Base-by-base conservation (phyloP, 1,140 invertebrate genomes). In the Drosophila eugracilis region DNA sequence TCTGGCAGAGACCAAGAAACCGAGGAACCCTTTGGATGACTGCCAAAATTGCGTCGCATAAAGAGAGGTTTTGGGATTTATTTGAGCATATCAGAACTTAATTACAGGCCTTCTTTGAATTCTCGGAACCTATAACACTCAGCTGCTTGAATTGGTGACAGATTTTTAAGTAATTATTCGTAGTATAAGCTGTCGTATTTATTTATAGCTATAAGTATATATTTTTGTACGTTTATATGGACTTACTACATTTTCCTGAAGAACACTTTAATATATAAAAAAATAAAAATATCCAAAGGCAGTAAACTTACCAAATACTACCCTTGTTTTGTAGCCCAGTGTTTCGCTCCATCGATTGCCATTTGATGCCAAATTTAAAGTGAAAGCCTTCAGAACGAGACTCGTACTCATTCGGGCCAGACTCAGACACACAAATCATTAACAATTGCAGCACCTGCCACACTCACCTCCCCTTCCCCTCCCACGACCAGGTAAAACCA, bases 371-470 rank as follows among this genome's bases (percentile, higher is more conserved):
- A 19, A 22, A 28, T 28, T 15, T 19, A 50, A 59, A 81, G 66
- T 66, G 53, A 81, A 80, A 81, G 42, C 58, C 44, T 14, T 32
- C 34, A 6, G 7, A 41, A 4, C 4, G 6, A 26, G 15, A 9
- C 59, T 4, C 36, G 42, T 19, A 30, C 32, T 53, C 26, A 55
- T 26, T 36, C 30, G 21, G 49, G 48, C 34, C 28, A 48, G 15
- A 17, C 14, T 36, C 45, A 45, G 21, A 34, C 47, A 37, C 72
- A 49, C 55, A 74, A 75, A 67, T 75, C 52, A 74, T 75, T 58
- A 75, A 42, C 37, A 36, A 75, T 37, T 39, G 36, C 34, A 60
- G 39, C 72, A 75, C 77, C 57, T 78, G 75, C 21, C 48, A 21
- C 42, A 62, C 1, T 28, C 0, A n/a, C n/a, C 10, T 26, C 24